These are phyloP conservation scores for Campylomormyrus numenius DNA, from an alignment of 2,113 vertebrate species.

Conservation along the genomic window DNA sequence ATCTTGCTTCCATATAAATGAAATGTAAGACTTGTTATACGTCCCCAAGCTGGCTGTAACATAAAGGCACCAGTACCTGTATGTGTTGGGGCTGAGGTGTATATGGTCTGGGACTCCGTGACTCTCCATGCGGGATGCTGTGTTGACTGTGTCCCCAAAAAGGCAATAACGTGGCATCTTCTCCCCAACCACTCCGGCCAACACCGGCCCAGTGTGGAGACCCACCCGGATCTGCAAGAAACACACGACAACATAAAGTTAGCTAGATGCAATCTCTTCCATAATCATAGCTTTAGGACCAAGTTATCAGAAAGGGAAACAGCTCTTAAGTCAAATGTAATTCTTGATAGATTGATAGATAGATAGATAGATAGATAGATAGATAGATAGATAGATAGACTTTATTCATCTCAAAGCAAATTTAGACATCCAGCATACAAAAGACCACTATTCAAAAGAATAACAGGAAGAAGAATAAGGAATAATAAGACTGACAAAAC, in stretches of 20 bases:
- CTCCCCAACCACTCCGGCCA: constrained; percentile 65
- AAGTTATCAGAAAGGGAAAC: too few species aligned
- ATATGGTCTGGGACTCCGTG: constrained; percentile 61
- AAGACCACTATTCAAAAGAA: neutral
- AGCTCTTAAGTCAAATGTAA: neutral
- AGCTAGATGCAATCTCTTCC: neutral
- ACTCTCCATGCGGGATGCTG: constrained; percentile 64
- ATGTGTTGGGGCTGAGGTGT: constrained; percentile 57
- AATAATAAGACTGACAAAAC: neutral
- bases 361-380: neutral
- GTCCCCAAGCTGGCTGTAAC: neutral
- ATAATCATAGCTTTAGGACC: neutral
- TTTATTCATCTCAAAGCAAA: too few species aligned
- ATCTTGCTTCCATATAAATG: neutral
- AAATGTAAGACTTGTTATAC: neutral
- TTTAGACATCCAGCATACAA: neutral
- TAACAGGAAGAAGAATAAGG: neutral
- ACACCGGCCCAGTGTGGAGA: constrained; percentile 58
- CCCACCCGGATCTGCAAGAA: constrained; percentile 58
- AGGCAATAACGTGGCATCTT: constrained; percentile 67
- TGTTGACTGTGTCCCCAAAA: constrained; percentile 70
- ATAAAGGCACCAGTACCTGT: constrained; percentile 35
- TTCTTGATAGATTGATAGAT: neutral
- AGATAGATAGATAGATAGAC: neutral
- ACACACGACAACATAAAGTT: neutral